Conservation (phyloP, 2,797 vertebrate species). For the Chloroceryle amazona region DNA sequence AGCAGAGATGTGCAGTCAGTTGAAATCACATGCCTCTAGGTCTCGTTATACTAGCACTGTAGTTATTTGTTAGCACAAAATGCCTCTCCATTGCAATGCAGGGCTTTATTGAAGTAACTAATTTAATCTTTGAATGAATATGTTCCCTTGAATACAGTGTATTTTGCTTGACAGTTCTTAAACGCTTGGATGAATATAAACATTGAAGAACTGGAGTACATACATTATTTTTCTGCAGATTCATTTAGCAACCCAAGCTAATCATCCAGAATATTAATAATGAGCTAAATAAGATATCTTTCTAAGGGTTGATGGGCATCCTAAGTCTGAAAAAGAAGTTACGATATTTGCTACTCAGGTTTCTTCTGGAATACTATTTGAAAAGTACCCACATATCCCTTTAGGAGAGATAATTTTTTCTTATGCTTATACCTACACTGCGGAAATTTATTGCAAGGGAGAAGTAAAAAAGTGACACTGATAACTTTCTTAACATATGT, state of each 20-base stretch:
- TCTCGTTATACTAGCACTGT: constrained; percentile 25
- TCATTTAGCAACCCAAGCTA: constrained; percentile 66
- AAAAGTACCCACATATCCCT: background rate
- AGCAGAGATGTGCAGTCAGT: constrained; percentile 38
- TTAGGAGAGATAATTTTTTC: background rate
- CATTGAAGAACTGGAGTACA: constrained; percentile 47
- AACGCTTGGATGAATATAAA: constrained; percentile 64
- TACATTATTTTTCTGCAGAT: constrained; percentile 45
- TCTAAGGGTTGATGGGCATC: constrained; percentile 41
- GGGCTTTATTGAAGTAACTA: constrained; percentile 34
- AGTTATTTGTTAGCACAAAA: constrained; percentile 64
- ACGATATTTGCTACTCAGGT: background rate
- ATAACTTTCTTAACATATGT: background rate
- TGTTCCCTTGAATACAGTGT: constrained; percentile 53
- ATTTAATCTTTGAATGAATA: constrained; percentile 76
- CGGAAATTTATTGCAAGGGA: background rate
- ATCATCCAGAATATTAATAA: constrained; percentile 62
- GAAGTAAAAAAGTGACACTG: background rate
- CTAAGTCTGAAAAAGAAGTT: constrained; percentile 30
- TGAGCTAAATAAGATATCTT: constrained; percentile 33
- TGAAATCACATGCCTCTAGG: constrained; percentile 57
- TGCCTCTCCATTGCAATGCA: constrained; percentile 23
- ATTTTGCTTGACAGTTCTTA: constrained; percentile 76
- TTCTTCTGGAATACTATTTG: background rate
- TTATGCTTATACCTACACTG: background rate